Evolutionary conservation across 2,797 vertebrate genomes (phyloP).

Genomic region (Catharus ustulatus): DNA sequence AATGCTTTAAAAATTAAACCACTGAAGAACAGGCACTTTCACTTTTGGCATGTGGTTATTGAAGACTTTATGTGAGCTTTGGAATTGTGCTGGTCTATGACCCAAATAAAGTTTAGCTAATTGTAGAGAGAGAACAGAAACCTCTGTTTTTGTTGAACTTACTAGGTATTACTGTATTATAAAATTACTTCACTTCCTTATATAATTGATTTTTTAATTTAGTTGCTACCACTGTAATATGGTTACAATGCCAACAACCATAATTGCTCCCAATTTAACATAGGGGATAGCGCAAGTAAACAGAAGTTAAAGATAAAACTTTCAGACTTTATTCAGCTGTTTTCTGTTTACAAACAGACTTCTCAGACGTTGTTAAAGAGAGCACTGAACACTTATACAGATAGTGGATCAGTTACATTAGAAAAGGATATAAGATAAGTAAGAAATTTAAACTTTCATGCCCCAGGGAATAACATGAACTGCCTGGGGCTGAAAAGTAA

Average conservation of each 20-base stretch:
- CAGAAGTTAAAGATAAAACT: neutral
- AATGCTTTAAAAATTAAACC: neutral
- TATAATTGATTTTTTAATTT: neutral
- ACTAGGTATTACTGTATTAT: neutral
- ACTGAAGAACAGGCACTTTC: neutral
- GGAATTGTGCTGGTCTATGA: neutral
- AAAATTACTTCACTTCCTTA: neutral
- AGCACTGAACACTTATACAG: neutral
- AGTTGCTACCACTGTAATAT: neutral
- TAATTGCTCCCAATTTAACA: neutral
- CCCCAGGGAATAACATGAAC: neutral
- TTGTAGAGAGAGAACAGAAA: neutral
- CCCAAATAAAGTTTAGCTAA: neutral
- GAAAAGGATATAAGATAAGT: neutral
- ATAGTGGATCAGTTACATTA: neutral
- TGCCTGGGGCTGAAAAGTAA: neutral
- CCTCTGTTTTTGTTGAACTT: neutral
- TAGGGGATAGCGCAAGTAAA: neutral
- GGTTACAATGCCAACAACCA: neutral
- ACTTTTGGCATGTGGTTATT: neutral
- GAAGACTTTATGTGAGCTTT: neutral
- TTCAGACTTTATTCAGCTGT: neutral
- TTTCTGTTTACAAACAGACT: neutral
- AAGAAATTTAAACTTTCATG: slow-evolving; percentile 2
- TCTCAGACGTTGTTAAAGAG: neutral